Evolutionary conservation across 2,888 invertebrate species (phyloP).

Genomic region (Ophion ellenae): DNA sequence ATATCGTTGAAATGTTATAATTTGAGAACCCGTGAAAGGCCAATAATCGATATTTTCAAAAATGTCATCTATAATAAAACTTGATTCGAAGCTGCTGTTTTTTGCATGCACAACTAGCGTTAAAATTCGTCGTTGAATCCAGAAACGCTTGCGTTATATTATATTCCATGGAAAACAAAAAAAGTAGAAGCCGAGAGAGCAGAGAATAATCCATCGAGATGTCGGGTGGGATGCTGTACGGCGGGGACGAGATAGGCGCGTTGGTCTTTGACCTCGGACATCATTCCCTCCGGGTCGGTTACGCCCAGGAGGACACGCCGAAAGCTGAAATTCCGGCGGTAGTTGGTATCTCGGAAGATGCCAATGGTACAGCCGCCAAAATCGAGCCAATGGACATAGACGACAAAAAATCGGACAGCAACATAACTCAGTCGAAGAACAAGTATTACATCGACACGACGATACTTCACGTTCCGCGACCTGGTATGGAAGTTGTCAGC

Average conservation of each 20-base stretch:
- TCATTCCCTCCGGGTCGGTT: constrained; percentile 95
- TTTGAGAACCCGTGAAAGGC: too few relatives aligned
- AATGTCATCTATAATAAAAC: too few relatives aligned
- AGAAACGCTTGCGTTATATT: background rate
- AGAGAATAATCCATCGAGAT: constrained; percentile 70
- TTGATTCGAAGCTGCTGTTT: too few relatives aligned
- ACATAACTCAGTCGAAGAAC: constrained; percentile 87
- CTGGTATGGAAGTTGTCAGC: constrained; percentile 93
- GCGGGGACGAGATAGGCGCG: constrained; percentile 99
- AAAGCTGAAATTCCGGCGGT: constrained; percentile 98
- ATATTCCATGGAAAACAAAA: background rate
- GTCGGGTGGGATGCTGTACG: constrained; percentile 90
- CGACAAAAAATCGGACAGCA: constrained; percentile 90
- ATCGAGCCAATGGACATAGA: constrained; percentile 88
- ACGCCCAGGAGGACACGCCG: constrained; percentile 99
- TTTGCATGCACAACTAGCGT: too few relatives aligned
- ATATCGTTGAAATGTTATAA: too few relatives aligned
- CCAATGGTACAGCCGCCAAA: constrained; percentile 86
- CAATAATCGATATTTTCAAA: too few relatives aligned
- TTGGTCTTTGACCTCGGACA: constrained; percentile 98
- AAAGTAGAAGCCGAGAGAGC: background rate
- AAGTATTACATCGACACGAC: constrained; percentile 97
- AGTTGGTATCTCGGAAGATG: constrained; percentile 92
- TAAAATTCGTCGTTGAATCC: too few relatives aligned
- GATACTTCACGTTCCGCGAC: constrained; percentile 94